A percentile compares a stretch with the other conserved stretches of the same genome.
phyloP scores from a whole-genome alignment of 1,140 invertebrate genomes.

The Drosophila sucinea region DNA sequence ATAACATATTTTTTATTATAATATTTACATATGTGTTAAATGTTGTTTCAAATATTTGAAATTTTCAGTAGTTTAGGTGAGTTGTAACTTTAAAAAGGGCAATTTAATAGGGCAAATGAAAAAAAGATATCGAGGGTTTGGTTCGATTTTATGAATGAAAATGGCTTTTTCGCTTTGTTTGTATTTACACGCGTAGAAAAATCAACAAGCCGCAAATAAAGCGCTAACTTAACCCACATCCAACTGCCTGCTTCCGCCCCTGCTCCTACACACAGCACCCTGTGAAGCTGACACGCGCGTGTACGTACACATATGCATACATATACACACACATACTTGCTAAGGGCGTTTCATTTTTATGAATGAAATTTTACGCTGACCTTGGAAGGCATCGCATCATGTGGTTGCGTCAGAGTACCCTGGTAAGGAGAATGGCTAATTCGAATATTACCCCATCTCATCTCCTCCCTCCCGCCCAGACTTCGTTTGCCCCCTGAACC shows the following conservation, averaged over 20 bases:
- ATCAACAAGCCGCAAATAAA: slow-evolving; percentile 75
- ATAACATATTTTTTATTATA: no score
- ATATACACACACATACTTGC: slow-evolving; percentile 28
- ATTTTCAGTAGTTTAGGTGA: no score
- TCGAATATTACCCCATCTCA: slow-evolving; percentile 27
- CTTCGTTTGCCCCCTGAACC: not conserved
- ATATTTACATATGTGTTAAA: no score
- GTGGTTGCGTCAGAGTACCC: slow-evolving; percentile 68
- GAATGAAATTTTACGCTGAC: slow-evolving; percentile 80
- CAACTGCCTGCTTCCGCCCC: not conserved
- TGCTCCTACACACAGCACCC: not conserved
- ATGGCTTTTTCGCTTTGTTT: slow-evolving; percentile 55
- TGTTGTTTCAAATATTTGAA: no score
- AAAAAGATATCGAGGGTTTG: not conserved
- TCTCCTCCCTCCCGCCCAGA: not conserved
- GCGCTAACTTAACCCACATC: slow-evolving; percentile 30
- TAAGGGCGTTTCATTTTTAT: slow-evolving; percentile 67
- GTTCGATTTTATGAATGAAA: slow-evolving; percentile 60
- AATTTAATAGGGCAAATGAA: no score
- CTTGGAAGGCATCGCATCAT: slow-evolving; percentile 60
- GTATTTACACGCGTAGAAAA: slow-evolving; percentile 74
- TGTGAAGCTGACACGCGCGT: slow-evolving; percentile 54
- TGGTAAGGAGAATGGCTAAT: slow-evolving; percentile 36
- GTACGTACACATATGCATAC: slow-evolving; percentile 42
- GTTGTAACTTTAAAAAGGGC: no score